Conservation (phyloP, 2,797 vertebrate species). For the Austrolebias charrua region DNA sequence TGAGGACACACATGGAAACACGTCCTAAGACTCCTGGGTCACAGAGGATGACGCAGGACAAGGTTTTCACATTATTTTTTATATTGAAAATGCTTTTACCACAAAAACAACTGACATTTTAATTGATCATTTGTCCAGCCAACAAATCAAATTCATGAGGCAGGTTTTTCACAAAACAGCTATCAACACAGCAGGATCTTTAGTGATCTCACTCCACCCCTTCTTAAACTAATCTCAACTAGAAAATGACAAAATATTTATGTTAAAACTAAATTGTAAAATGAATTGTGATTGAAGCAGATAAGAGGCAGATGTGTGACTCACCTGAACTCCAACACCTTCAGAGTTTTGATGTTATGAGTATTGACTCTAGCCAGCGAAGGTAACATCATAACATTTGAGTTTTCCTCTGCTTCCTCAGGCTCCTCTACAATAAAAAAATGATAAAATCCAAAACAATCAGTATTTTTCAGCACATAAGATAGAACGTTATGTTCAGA, state of each 20-base stretch:
- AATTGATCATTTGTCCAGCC: neutral
- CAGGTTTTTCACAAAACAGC: neutral
- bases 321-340: conserved; percentile 87
- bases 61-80: too few relatives aligned
- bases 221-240: too few relatives aligned
- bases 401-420: conserved; percentile 52
- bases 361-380: conserved; percentile 85
- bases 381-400: conserved; percentile 91
- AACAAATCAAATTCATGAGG: neutral
- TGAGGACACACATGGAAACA: too few relatives aligned
- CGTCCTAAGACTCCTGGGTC: too few relatives aligned
- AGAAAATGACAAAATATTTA: too few relatives aligned
- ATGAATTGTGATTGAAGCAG: too few relatives aligned
- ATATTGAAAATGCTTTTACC: too few relatives aligned
- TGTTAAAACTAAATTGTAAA: too few relatives aligned
- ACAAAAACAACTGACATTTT: too few relatives aligned
- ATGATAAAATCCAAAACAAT: conserved; percentile 2
- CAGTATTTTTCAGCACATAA: neutral
- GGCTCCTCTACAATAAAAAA: conserved; percentile 74
- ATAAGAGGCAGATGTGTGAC: neutral
- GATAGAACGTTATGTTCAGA: neutral
- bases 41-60: too few relatives aligned
- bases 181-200: too few relatives aligned
- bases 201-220: too few relatives aligned
- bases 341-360: conserved; percentile 84